Evolutionary conservation across 2,888 invertebrate genomes (phyloP).

Genomic region (Anthophora plumipes): DNA sequence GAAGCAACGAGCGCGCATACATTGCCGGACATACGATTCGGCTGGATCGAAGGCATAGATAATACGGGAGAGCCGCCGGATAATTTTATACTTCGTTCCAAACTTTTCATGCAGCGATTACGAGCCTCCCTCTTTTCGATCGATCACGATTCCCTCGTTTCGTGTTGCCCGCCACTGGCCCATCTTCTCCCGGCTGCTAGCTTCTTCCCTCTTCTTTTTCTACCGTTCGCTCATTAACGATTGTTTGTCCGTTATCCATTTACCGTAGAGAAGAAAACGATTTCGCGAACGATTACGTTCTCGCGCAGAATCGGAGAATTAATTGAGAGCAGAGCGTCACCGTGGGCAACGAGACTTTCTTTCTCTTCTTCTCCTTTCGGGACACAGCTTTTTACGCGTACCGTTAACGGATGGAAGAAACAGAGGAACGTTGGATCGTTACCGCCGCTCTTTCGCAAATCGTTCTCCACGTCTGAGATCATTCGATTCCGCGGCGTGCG

Average conservation of each 20-base stretch:
- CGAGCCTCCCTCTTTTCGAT: slow-evolving; percentile 39
- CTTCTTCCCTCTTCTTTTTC: not conserved
- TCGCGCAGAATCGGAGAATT: not conserved
- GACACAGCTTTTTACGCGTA: not conserved
- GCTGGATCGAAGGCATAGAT: slow-evolving; percentile 59
- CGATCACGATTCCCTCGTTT: slow-evolving; percentile 32
- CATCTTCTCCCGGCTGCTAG: not conserved
- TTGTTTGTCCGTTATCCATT: not conserved
- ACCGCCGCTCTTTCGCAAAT: slow-evolving; percentile 6
- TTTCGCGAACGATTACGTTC: not conserved
- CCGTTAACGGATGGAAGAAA: slow-evolving; percentile 6
- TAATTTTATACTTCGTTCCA: slow-evolving; percentile 58
- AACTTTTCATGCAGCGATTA: slow-evolving; percentile 56
- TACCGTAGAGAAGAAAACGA: not conserved
- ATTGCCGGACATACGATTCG: slow-evolving; percentile 43
- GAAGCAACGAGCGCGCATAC: slow-evolving; percentile 31
- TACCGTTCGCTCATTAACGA: not conserved
- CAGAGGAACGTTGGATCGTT: slow-evolving; percentile 1
- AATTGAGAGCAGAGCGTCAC: slow-evolving; percentile 17
- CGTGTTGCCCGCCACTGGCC: not conserved
- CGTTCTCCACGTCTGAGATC: slow-evolving; percentile 1
- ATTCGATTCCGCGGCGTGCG: slow-evolving; percentile 17
- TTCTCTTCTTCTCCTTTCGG: not conserved
- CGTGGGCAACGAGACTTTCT: not conserved
- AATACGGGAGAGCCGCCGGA: slow-evolving; percentile 58